Conservation (phyloP, 1,140 invertebrate species). For the Oncopodura yosiiana region DNA sequence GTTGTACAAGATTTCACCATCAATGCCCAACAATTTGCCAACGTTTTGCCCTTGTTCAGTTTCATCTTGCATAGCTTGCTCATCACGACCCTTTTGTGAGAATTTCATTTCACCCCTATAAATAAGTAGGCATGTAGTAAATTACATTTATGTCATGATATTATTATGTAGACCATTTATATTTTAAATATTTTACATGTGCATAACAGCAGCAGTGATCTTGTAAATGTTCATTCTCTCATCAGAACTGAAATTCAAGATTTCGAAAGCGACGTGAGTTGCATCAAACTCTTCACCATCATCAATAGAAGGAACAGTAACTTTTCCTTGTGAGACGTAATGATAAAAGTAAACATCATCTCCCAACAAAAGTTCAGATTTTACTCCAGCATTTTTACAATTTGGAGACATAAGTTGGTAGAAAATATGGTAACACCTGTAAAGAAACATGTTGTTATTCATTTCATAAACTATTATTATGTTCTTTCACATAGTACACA, state of each 20-base stretch:
- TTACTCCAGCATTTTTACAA: no score
- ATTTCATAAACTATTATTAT: no score
- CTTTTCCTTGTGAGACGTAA: slow-evolving; percentile 81
- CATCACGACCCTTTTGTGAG: slow-evolving; percentile 52
- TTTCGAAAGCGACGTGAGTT: slow-evolving; percentile 71
- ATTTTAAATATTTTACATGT: no score
- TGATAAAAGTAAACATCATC: slow-evolving; percentile 62
- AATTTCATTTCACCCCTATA: slow-evolving; percentile 56
- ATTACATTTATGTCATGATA: no score
- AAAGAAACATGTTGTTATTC: no score
- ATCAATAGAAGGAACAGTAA: slow-evolving; percentile 83
- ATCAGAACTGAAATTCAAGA: slow-evolving; percentile 49
- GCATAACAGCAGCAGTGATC: slow-evolving; percentile 49
- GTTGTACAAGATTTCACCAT: slow-evolving; percentile 47
- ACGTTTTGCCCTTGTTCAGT: slow-evolving; percentile 41
- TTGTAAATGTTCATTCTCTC: slow-evolving; percentile 53
- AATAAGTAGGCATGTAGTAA: no score
- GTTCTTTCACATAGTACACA: no score
- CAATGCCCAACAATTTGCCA: slow-evolving; percentile 43
- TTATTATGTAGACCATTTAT: no score
- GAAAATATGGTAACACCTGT: slow-evolving; percentile 66
- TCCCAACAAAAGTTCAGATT: slow-evolving; percentile 63
- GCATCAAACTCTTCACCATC: slow-evolving; percentile 79
- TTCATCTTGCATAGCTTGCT: slow-evolving; percentile 60
- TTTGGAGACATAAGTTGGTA: slow-evolving; percentile 58